phyloP scores from a whole-genome alignment of 2,888 invertebrate genomes.

The Tenthredo scrophulariae region DNA sequence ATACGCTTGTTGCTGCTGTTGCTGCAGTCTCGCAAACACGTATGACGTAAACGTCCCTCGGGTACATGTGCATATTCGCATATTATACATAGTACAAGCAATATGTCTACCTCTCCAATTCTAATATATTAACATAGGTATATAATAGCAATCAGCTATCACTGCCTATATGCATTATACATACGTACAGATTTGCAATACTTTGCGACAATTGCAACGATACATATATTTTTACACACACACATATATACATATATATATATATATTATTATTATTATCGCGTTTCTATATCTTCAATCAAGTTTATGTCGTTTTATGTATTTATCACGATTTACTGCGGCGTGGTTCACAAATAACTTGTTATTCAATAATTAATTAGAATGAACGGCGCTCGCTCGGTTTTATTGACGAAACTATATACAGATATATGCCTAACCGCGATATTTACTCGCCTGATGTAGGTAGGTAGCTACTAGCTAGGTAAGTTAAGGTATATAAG shows the following conservation, averaged over 20 bases:
- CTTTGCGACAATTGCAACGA: background rate
- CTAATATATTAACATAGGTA: background rate
- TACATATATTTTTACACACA: too few relatives aligned
- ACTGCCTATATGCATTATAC: background rate
- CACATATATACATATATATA: too few relatives aligned
- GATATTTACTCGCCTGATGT: conserved; percentile 4
- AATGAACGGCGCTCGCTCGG: conserved; percentile 30
- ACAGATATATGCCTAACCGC: background rate
- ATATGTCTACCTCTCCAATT: background rate
- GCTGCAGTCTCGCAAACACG: conserved; percentile 5
- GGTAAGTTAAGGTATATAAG: background rate
- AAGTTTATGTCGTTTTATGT: background rate
- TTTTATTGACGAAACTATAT: background rate
- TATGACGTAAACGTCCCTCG: conserved; percentile 12
- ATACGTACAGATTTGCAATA: background rate
- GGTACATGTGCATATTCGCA: background rate
- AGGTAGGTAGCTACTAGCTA: background rate
- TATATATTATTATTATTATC: background rate
- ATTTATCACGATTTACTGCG: background rate
- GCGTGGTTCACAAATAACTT: conserved; percentile 12
- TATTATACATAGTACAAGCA: background rate
- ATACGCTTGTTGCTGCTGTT: background rate
- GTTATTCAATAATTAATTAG: conserved; percentile 33
- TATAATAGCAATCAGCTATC: conserved; percentile 17
- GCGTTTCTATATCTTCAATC: conserved; percentile 19